Base-by-base conservation (phyloP, 2,797 vertebrate genomes). In the Neosilurus mollespiculum region DNA sequence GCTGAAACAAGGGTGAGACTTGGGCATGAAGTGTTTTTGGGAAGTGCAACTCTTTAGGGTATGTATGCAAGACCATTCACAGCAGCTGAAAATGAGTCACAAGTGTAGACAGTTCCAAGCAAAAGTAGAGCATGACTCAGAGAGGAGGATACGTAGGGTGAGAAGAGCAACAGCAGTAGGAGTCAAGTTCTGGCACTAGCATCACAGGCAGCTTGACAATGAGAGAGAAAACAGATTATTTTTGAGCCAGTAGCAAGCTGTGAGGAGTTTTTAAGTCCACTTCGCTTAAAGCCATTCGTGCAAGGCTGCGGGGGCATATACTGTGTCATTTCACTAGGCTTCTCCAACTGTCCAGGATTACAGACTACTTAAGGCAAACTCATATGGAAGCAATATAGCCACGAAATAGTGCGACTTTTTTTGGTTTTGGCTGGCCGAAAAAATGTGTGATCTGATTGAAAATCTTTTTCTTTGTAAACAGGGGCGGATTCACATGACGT, bases 41-140 rank as follows among this genome's bases (percentile, higher is more conserved):
- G 54, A 34, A 22, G 54, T 34, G 16, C 16, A 37, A 22, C 5
- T 58, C 54, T 76, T 76, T 26, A 56, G 24, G 24, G 71, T 73
- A 73, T 54, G 7, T 54, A 54, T 18, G 24, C 18, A 9, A 9
- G 24, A 30, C 51, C 54, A 58, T 34, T 1, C 5, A 22, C 30
- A 37, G 14, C 10, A 76, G 56, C 73, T 76, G 56, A 76, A 76
- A 76, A 30, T 76, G 26, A 76, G 30, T 76, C 73, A 59, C 20
- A 76, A 76, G 56, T 37, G 20, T 26, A 76, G 18, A 59, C 73
- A 76, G 54, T 26, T 59, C 54, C 54, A 59, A 59, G 56, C 30
- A n/a, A 76, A 76, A 37, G 73, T 37, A 76, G 26, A 34, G 54
- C 24, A 56, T 37, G 73, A 59, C 73, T 76, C 26, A 76, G 43